These are phyloP conservation scores for Sarcophaga variegata DNA, from an alignment of 2,888 invertebrate species.

Conservation along the genomic window DNA sequence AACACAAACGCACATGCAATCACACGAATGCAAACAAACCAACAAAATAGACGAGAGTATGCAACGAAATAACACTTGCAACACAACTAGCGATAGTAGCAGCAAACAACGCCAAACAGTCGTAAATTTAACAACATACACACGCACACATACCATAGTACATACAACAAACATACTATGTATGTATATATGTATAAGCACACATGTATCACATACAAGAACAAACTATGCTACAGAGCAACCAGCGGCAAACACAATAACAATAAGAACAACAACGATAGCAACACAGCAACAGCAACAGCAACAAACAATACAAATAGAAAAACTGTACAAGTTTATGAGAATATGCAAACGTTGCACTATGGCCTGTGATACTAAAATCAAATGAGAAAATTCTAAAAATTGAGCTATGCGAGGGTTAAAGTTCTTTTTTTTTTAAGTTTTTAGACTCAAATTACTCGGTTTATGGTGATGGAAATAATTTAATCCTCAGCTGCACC, in stretches of 20 bases:
- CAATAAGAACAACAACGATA: too few relatives aligned
- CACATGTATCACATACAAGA: too few relatives aligned
- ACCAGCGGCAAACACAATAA: not conserved
- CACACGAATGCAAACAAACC: constrained; percentile 1
- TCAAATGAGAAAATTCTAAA: too few relatives aligned
- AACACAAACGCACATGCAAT: constrained; percentile 12
- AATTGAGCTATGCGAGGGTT: too few relatives aligned
- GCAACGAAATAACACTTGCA: constrained; percentile 58
- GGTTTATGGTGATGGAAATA: too few relatives aligned
- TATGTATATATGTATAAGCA: too few relatives aligned
- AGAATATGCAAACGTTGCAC: not conserved
- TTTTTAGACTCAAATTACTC: too few relatives aligned
- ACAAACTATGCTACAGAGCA: not conserved
- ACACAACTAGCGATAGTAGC: constrained; percentile 48
- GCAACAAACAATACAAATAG: not conserved
- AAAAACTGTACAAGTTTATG: not conserved
- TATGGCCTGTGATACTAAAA: not conserved
- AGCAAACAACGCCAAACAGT: constrained; percentile 65
- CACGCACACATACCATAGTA: constrained; percentile 36
- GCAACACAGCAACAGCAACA: not conserved
- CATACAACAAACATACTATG: constrained; percentile 38
- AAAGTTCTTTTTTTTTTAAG: too few relatives aligned
- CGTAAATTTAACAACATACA: constrained; percentile 64
- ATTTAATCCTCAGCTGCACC: too few relatives aligned
- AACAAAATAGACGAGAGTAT: constrained; percentile 20